Base-by-base conservation (phyloP, 2,113 vertebrate species). In the Sorex fumeus region DNA sequence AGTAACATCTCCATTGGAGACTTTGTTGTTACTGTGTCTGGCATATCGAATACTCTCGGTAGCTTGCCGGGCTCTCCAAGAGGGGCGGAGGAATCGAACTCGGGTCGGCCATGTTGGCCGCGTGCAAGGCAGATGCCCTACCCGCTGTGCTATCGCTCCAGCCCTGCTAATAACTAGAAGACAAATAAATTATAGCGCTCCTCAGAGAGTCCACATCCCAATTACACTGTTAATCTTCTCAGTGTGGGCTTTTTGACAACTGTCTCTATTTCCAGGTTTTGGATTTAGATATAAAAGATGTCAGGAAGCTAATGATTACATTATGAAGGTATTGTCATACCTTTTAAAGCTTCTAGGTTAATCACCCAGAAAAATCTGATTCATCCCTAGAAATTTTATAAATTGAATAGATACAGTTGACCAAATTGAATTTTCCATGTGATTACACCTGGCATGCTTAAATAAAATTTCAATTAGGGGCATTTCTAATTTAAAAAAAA, bases 391-490 rank as follows among this genome's bases (percentile, higher is more conserved):
- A 83, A 86, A 75, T 32, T 87, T 84, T 74, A 87, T 15, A 92
- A 84, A 75, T 75, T 80, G n/a, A 79, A 86, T 16, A 70, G 60
- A 87, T 90, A 76, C 79, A 89, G 3, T 80, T n/a, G 62, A 88
- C 53, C 45, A 74, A 75, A 43, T 28, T 74, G 8, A 81, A 78
- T 85, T 91, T 69, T 77, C 69, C n/a, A 87, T 72, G 45, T 90
- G 30, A 90, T 60, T 84, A 64, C 32, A 92, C 13, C 19, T 64
- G 70, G 0, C 25, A 75, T 70, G 36, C 81, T 95, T 86, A 91
- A 88, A 79, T 93, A 88, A 86, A 93, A 89, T 25, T 86, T 85
- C 43, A 94, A 88, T 69, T 83, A 86, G 6, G 34, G 16, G 83
- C 16, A 93, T 70, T 80, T 92, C 19, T 66, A 9, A 90, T 71